Base-by-base conservation (phyloP, 1,140 invertebrate genomes). In the Anadara kagoshimensis region DNA sequence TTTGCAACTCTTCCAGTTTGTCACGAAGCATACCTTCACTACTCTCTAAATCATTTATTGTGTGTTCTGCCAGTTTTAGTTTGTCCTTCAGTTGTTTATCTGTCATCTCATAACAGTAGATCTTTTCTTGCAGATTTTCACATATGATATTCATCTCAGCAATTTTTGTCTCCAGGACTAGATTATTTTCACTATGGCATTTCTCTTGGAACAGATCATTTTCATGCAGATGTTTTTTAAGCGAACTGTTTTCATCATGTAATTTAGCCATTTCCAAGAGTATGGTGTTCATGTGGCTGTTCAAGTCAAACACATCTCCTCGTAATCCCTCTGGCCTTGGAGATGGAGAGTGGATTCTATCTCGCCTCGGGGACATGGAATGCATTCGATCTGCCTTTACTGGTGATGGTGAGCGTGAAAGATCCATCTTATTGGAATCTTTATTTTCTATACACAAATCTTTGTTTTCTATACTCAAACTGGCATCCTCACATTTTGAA, bases 11-110 rank as follows among this genome's bases (percentile, higher is more conserved):
- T 18, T 83, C 81, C n/a, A 82, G 77, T 10, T 70, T 76, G 18
- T 86, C 86, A 44, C 83, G 61, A 26, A 80, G 56, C 24, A 69
- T 61, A 24, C 70, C 77, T 63, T 87, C 86, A 71, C 72, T 82
- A 29, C 58, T 63, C 62, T 86, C 85, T 5, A 85, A 72, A 22
- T 87, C 84, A 69, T 80, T 82, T 51, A 85, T 81, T 22, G 80
- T 83, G 24, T 83, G 73, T 45, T 87, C 85, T 24, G 83, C 79
- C 22, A 84, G 69, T 65, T 81, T 83, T 20, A 87, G 61, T 67
- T 82, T 82, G 18, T 85, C 83, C 63, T 76, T 72, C n/a, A 78
- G 41, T 26, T 85, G 83, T 43, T 78, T 75, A 58, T 86, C 85
- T 4, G 78, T 62, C 0, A 74, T 62, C 56, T 86, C 84, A n/a